These are phyloP conservation scores for Peromyscus nudipes DNA, from an alignment of 2,797 vertebrate genomes.

Conservation along the genomic window DNA sequence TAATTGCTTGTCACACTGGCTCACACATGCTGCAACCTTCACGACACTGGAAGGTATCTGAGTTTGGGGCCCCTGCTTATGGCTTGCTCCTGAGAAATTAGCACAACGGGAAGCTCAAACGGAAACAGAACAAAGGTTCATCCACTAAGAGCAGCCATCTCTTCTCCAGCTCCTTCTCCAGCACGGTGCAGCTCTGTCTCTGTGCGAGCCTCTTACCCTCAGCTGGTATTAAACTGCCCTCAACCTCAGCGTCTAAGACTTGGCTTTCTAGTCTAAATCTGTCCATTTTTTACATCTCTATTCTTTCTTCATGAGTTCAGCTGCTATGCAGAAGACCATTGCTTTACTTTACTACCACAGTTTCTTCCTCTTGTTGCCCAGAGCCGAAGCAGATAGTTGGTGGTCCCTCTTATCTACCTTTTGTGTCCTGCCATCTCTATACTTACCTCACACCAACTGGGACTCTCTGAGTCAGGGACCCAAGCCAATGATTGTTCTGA, in stretches of 20 bases:
- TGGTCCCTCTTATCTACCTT: neutral
- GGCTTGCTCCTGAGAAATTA: neutral
- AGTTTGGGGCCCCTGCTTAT: neutral
- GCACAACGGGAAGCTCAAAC: neutral
- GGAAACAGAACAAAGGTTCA: slow-evolving; percentile 6
- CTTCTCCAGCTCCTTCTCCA: neutral
- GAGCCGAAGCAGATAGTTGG: neutral
- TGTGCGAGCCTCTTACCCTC: neutral
- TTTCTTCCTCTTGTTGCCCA: neutral
- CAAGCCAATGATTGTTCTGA: neutral
- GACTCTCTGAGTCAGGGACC: neutral
- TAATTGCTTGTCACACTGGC: neutral
- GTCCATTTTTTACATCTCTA: neutral
- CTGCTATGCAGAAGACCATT: slow-evolving; percentile 9
- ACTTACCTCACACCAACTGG: neutral
- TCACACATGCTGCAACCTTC: neutral
- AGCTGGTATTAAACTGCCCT: neutral
- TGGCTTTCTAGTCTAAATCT: neutral
- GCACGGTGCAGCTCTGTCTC: neutral
- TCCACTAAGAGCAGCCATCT: neutral
- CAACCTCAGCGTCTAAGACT: neutral
- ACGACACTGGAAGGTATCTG: neutral
- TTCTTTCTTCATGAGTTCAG: neutral
- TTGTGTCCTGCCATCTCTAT: neutral
- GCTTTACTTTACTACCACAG: neutral